Evolutionary conservation across 2,113 vertebrate genomes (phyloP).

Genomic region (Pseudolaguvia tuberculata): DNA sequence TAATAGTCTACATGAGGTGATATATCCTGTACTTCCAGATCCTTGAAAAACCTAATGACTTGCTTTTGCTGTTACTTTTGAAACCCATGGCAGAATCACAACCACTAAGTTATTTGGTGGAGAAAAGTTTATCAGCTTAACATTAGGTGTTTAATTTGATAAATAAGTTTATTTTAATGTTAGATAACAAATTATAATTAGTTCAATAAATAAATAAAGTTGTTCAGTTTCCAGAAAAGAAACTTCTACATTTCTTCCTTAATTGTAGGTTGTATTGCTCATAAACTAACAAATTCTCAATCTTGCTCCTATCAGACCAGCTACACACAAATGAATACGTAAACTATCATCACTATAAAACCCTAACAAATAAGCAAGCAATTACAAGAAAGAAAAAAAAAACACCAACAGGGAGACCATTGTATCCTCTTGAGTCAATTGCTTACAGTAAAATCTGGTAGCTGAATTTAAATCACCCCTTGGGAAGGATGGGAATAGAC

Average conservation of each 20-base stretch:
- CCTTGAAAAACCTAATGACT: not conserved
- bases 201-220: not conserved
- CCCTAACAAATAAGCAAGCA: not conserved
- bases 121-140: not conserved
- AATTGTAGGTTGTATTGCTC: not conserved
- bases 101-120: not conserved
- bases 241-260: not conserved
- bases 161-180: too few species aligned
- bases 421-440: not conserved
- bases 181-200: not conserved
- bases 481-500: not conserved
- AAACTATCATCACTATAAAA: not conserved
- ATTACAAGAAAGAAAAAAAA: not conserved
- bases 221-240: not conserved
- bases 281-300: too few species aligned
- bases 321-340: not conserved
- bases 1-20: not conserved
- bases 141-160: too few species aligned
- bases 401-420: not conserved
- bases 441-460: not conserved
- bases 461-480: slow-evolving; percentile 17
- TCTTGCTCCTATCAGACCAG: not conserved
- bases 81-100: not conserved
- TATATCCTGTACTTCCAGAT: not conserved
- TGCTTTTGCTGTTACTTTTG: not conserved